Conservation (phyloP, 2,797 vertebrate species). For the Anomalospiza imberbis region DNA sequence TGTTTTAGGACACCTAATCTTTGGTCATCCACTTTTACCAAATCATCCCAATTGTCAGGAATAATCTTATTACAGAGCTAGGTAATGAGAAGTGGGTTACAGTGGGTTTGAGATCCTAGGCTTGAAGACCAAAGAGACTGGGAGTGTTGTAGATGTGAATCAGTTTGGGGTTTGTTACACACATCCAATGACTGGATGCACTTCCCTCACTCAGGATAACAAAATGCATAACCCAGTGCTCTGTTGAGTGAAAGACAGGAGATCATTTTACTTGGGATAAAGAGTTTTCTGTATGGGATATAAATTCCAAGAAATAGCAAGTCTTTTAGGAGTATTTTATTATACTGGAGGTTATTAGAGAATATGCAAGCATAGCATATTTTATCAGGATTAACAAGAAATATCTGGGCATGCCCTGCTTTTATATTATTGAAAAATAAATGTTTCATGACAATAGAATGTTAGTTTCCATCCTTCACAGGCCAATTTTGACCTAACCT, state of each 20-base stretch:
- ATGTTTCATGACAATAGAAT: background rate
- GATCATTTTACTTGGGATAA: background rate
- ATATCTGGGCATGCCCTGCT: background rate
- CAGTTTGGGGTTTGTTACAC: background rate
- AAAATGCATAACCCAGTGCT: background rate
- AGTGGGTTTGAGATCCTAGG: background rate
- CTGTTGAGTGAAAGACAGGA: background rate
- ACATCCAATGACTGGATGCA: fast-evolving
- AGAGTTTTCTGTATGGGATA: background rate
- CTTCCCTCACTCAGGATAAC: background rate
- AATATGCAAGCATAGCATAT: background rate
- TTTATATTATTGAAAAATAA: background rate
- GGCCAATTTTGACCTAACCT: conserved; percentile 13
- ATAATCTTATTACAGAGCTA: background rate
- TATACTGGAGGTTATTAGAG: background rate
- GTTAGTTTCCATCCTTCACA: background rate
- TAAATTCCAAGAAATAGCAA: background rate
- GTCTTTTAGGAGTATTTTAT: background rate
- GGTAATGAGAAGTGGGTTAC: background rate
- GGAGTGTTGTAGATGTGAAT: background rate
- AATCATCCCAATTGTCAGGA: background rate
- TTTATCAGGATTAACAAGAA: background rate
- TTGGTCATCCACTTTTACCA: background rate
- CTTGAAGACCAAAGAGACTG: background rate
- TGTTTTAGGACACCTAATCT: background rate